Evolutionary conservation across 1,140 invertebrate genomes (phyloP).

Genomic region (Muscidifurax raptorellus): DNA sequence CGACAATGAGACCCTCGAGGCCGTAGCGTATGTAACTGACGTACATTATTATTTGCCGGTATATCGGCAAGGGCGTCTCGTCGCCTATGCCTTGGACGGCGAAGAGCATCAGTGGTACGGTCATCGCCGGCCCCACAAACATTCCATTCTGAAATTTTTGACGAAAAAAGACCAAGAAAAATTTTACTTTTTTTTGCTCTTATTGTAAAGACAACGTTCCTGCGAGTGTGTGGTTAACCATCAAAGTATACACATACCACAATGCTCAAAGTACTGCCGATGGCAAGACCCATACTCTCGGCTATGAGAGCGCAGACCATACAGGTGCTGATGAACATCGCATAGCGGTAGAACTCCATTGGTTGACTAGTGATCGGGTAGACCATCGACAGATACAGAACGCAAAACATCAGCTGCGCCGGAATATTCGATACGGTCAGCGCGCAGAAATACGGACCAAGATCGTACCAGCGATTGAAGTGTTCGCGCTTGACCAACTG

Average conservation of each 20-base stretch:
- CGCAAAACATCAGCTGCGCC: constrained; percentile 82
- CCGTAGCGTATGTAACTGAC: constrained; percentile 89
- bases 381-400: constrained; percentile 87
- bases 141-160: constrained; percentile 81
- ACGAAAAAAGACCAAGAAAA: background rate
- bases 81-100: constrained; percentile 86
- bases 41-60: constrained; percentile 85
- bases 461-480: constrained; percentile 95
- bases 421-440: constrained; percentile 86
- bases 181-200: too few species aligned
- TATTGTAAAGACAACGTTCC: too few species aligned
- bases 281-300: constrained; percentile 84
- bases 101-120: constrained; percentile 85
- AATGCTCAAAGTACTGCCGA: constrained; percentile 82
- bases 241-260: constrained; percentile 78
- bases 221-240: too few species aligned
- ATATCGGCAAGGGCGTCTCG: constrained; percentile 78
- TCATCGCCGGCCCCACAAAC: constrained; percentile 84
- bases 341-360: constrained; percentile 83
- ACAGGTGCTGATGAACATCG: constrained; percentile 82
- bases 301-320: constrained; percentile 83
- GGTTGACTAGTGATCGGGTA: constrained; percentile 93
- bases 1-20: constrained; percentile 85
- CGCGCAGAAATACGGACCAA: constrained; percentile 93
- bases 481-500: constrained; percentile 91